Evolutionary conservation across 2,113 vertebrate species (phyloP).

Genomic region (Oryzias celebensis): DNA sequence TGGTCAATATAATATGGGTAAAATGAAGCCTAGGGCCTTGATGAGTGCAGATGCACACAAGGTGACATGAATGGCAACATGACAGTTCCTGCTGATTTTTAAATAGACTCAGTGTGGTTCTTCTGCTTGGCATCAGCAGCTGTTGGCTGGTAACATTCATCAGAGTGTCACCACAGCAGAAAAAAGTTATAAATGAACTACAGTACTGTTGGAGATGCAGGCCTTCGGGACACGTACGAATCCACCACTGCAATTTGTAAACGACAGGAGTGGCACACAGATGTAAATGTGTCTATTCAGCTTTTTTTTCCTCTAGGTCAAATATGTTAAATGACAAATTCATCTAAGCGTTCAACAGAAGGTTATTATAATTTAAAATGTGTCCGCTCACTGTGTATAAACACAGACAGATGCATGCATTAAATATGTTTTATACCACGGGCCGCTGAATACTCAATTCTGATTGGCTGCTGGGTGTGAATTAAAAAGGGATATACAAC

Average conservation of each 20-base stretch:
- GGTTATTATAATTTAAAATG: too few relatives aligned
- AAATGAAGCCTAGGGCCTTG: constrained; percentile 1
- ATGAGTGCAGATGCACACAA: constrained; percentile 18
- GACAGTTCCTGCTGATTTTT: constrained; percentile 45
- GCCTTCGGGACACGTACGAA: constrained; percentile 26
- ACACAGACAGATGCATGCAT: too few relatives aligned
- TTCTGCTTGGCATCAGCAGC: constrained; percentile 31
- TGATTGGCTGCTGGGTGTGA: too few relatives aligned
- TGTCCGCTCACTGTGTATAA: too few relatives aligned
- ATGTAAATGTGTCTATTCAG: too few relatives aligned
- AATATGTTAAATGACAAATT: too few relatives aligned
- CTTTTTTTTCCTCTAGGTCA: too few relatives aligned
- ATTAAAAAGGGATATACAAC: too few relatives aligned
- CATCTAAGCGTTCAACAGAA: too few relatives aligned
- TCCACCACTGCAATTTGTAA: neutral
- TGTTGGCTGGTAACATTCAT: constrained; percentile 47
- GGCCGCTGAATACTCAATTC: too few relatives aligned
- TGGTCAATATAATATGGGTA: constrained; percentile 2
- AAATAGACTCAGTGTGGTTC: constrained; percentile 27
- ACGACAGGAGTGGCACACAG: too few relatives aligned
- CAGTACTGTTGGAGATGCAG: constrained; percentile 25
- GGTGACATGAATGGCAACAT: constrained; percentile 28
- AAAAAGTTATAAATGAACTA: constrained; percentile 47
- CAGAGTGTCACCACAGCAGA: constrained; percentile 40
- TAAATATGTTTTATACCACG: too few relatives aligned